Conservation (phyloP, 2,888 invertebrate genomes). For the Leptinotarsa peninsularis region DNA sequence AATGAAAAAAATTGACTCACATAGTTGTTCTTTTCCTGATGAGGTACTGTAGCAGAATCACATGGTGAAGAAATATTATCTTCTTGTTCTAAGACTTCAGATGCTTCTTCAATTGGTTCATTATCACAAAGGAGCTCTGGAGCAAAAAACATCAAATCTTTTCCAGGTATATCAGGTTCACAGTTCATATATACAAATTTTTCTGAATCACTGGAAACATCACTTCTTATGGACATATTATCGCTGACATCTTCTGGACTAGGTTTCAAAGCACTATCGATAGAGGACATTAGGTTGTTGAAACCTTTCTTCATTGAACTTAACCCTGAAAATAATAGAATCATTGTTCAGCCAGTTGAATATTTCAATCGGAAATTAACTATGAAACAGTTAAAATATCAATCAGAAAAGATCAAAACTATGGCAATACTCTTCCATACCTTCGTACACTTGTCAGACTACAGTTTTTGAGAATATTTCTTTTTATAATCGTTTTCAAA, state of each 20-base stretch:
- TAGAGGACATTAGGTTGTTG: conserved; percentile 83
- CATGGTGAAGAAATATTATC: not conserved
- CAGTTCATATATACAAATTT: conserved; percentile 83
- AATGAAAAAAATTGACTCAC: not conserved
- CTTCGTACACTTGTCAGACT: too few species aligned
- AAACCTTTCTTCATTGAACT: conserved; percentile 87
- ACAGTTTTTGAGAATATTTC: too few species aligned
- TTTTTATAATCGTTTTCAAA: too few species aligned
- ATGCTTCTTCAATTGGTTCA: conserved; percentile 79
- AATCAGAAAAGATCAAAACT: not conserved
- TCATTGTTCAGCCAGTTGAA: not conserved
- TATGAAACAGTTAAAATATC: not conserved
- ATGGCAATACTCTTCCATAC: too few species aligned
- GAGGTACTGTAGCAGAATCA: not conserved
- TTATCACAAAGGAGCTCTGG: conserved; percentile 58
- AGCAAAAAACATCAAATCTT: conserved; percentile 76
- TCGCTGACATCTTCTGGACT: conserved; percentile 82
- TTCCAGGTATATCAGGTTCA: conserved; percentile 74
- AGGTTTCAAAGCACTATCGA: conserved; percentile 83
- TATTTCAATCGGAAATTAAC: not conserved
- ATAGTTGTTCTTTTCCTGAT: not conserved
- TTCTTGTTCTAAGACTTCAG: conserved; percentile 84
- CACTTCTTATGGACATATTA: conserved; percentile 81
- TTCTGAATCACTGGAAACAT: conserved; percentile 89
- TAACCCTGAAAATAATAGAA: conserved; percentile 68